These are phyloP conservation scores for Odontomyia ornata DNA, from an alignment of 2,888 invertebrate species.

Conservation along the genomic window DNA sequence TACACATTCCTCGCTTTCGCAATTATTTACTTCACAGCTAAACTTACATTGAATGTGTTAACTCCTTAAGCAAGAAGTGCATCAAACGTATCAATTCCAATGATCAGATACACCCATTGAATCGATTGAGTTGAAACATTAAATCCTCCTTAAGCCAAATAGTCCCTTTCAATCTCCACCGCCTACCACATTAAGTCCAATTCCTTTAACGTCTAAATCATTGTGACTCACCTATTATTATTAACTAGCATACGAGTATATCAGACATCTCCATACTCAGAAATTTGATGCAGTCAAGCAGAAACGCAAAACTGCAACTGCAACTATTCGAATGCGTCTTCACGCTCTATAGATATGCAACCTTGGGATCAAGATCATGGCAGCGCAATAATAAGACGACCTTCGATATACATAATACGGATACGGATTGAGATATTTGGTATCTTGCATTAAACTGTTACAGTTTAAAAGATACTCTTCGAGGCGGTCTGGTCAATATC, in stretches of 20 bases:
- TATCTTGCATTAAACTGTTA: constrained; percentile 1
- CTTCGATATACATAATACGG: neutral
- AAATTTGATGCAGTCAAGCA: neutral
- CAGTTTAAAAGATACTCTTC: neutral
- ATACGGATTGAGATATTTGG: constrained; percentile 13
- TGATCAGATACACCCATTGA: no score
- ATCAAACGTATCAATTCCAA: no score
- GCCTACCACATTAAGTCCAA: no score
- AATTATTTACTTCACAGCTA: no score
- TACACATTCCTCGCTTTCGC: no score
- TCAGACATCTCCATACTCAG: neutral
- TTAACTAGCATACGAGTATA: neutral
- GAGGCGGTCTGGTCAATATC: neutral
- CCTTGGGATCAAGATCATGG: constrained; percentile 9
- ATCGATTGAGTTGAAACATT: neutral
- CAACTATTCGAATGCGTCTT: neutral
- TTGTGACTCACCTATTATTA: neutral
- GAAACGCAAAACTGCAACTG: neutral
- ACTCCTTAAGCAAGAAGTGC: no score
- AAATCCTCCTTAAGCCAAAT: neutral
- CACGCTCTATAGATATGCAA: neutral
- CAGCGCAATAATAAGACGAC: neutral
- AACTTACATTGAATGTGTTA: no score
- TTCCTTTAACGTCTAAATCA: neutral
- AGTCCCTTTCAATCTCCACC: neutral